Conservation (phyloP, 2,888 invertebrate species). For the Acanthosoma haemorrhoidale region DNA sequence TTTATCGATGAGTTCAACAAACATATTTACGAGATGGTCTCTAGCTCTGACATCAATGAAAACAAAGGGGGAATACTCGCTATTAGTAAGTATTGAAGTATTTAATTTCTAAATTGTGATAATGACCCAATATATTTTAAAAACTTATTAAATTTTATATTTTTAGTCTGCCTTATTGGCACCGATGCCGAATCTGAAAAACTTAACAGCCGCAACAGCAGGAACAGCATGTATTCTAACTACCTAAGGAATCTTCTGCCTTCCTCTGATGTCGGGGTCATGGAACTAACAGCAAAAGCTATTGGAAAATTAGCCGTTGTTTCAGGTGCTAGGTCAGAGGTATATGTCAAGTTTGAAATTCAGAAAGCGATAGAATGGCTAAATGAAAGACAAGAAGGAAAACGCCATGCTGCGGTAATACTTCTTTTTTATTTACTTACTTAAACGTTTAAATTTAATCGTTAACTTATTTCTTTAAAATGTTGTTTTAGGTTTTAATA, state of each 20-base stretch:
- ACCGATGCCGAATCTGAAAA: constrained; percentile 93
- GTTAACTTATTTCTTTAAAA: background rate
- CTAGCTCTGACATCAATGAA: constrained; percentile 85
- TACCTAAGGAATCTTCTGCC: constrained; percentile 84
- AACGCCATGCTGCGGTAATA: constrained; percentile 80
- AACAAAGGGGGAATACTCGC: constrained; percentile 93
- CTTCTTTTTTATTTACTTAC: background rate
- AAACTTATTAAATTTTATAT: background rate
- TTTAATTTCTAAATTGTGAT: no score
- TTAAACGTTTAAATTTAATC: background rate
- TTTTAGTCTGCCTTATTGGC: constrained; percentile 81
- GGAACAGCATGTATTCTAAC: constrained; percentile 88
- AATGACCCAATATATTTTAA: background rate
- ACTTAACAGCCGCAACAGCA: constrained; percentile 79
- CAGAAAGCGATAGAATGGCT: constrained; percentile 95
- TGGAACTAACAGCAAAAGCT: constrained; percentile 94
- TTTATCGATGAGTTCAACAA: constrained; percentile 94
- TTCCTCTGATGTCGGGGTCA: constrained; percentile 84
- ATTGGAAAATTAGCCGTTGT: constrained; percentile 87
- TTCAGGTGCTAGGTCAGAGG: constrained; percentile 88
- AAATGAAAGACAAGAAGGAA: constrained; percentile 82
- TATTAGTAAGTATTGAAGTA: constrained; percentile 67
- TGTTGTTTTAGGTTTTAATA: constrained; percentile 58
- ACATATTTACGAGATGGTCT: constrained; percentile 93
- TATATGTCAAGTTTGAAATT: constrained; percentile 97